These are phyloP conservation scores for Lydus trimaculatus DNA, from an alignment of 2,888 invertebrate genomes.

Conservation along the genomic window DNA sequence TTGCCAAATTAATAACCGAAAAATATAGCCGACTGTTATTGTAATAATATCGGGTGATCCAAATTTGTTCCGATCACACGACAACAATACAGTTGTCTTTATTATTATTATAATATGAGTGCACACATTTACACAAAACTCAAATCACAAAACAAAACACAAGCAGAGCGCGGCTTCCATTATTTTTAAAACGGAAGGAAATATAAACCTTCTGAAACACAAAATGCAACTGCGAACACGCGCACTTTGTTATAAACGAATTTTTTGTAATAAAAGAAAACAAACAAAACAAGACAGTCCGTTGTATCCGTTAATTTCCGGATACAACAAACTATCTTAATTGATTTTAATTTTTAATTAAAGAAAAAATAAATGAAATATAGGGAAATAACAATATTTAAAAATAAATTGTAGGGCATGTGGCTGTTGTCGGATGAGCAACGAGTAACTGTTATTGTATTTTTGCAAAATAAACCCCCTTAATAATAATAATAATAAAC, in stretches of 20 bases:
- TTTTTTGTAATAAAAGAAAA: conserved; percentile 34
- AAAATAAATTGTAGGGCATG: conserved; percentile 23
- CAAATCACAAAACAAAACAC: background rate
- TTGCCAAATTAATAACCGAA: conserved; percentile 49
- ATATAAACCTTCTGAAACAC: conserved; percentile 36
- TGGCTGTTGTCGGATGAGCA: conserved; percentile 38
- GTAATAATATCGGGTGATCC: conserved; percentile 32
- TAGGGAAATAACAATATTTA: conserved; percentile 20
- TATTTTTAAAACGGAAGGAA: background rate
- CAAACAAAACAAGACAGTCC: too few species aligned
- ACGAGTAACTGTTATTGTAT: conserved; percentile 36
- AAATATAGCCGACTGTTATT: conserved; percentile 36
- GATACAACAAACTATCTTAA: background rate
- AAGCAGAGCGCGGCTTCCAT: conserved; percentile 53
- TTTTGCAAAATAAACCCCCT: background rate
- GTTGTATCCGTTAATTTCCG: background rate
- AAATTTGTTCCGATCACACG: background rate
- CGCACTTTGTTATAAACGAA: conserved; percentile 54
- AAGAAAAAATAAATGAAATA: too few species aligned
- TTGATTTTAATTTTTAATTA: background rate
- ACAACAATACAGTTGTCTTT: background rate
- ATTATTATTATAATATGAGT: background rate
- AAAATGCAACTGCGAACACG: conserved; percentile 52
- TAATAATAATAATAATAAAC: background rate
- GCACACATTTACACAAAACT: background rate